phyloP scores from a whole-genome alignment of 2,113 vertebrate genomes.

The Erinaceus europaeus region DNA sequence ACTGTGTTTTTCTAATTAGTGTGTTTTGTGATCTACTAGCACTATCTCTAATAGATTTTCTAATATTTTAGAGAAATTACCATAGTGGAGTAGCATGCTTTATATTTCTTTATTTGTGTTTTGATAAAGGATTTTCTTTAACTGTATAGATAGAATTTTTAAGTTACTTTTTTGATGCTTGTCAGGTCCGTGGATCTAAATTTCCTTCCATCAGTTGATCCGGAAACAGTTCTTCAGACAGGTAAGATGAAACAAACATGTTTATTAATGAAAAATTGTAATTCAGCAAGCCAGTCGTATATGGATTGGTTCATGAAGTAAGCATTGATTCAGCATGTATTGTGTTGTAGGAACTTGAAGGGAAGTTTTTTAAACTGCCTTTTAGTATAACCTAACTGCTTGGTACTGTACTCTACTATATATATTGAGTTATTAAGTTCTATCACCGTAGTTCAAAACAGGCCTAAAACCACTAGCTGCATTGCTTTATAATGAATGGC shows the following conservation, averaged over 20 bases:
- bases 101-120: neutral
- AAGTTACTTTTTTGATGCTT: constrained; percentile 48
- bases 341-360: neutral
- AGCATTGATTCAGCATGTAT: neutral
- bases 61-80: constrained; percentile 37
- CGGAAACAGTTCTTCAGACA: constrained; percentile 96
- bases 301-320: neutral
- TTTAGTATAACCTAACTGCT: neutral
- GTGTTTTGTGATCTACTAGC: neutral
- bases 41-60: neutral
- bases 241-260: constrained; percentile 82
- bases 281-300: neutral
- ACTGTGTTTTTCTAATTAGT: constrained; percentile 1
- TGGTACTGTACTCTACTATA: neutral
- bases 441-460: neutral
- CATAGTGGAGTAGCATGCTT: neutral
- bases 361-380: neutral
- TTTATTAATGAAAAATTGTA: constrained; percentile 21
- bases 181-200: constrained; percentile 90
- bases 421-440: too few relatives aligned
- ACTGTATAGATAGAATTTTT: constrained; percentile 1
- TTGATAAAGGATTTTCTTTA: constrained; percentile 29
- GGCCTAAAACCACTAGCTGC: neutral
- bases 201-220: constrained; percentile 95
- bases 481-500: neutral